Evolutionary conservation across 2,888 invertebrate genomes (phyloP), one percentile per base, ranked within the genome.

Genomic region (Epicampocera succincta): DNA sequence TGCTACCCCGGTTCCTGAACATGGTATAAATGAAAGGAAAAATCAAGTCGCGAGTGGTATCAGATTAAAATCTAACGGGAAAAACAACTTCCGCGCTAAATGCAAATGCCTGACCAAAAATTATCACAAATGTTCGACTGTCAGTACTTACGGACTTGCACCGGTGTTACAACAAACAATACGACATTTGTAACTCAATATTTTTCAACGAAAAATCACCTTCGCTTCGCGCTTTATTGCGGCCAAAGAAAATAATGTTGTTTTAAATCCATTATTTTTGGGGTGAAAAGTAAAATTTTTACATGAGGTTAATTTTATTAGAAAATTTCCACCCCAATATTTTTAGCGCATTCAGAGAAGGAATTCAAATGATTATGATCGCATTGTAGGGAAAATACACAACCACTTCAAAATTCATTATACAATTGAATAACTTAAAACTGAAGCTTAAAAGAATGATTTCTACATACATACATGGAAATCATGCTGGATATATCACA

Each of bases 231-330:
- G 65, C 12, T 75, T 58, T 74, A 48, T 38, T 56, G 17, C 15
- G 25, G 46, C 46, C 17, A n/a, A 15, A 5, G 15, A 44, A 15
- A 65, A 19, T 15, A 56, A 56, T 48, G n/a, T 42, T 12, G 15
- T 58, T 72, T 66, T 48, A 56, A 66, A 48, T 40, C 52, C 33
- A 5, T 61, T 52, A 21, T 52, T 82, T 81, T 82, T 73, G 81
- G 81, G 81, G 77, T 77, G 77, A 82, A 74, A 69, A 48, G 73
- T 69, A 77, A 63, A 81, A 77, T 81, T 73, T 73, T 73, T 65
- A 68, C 76, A 72, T 50, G 21, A 77, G 50, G 19, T 76, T 56
- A 17, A 42, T 40, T 58, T 44, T 48, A 21, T 15, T 48, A 25
- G 4, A 44, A 33, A 60, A 58, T 60, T 77, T 77, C 73, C 77